These are phyloP conservation scores for Dreissena rostriformis DNA, from an alignment of 1,140 invertebrate species.

Conservation along the genomic window DNA sequence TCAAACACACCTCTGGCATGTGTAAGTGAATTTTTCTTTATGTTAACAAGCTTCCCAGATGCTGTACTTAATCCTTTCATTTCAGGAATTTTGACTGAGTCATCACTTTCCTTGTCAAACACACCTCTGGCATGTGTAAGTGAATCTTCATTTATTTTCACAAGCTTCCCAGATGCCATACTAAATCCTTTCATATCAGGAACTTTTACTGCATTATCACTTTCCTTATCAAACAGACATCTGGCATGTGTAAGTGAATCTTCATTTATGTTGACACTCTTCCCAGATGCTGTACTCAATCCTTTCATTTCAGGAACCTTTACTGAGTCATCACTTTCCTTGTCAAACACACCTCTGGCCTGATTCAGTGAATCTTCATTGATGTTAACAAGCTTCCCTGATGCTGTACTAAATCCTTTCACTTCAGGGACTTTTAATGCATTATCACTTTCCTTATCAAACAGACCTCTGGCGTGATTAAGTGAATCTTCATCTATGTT, in stretches of 20 bases:
- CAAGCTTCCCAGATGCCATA: conserved; percentile 58
- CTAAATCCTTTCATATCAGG: conserved; percentile 4
- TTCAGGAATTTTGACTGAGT: not conserved
- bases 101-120: not conserved
- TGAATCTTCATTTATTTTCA: conserved; percentile 60
- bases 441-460: not conserved
- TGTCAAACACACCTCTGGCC: not conserved
- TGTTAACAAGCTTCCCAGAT: conserved; percentile 18
- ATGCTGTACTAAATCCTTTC: conserved; percentile 36
- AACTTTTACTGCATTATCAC: not conserved
- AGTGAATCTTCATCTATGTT: conserved; percentile 17
- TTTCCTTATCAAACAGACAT: conserved; percentile 35
- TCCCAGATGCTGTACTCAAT: conserved; percentile 54
- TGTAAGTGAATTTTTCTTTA: conserved; percentile 1
- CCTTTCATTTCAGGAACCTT: conserved; percentile 6
- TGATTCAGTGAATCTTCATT: conserved; percentile 6
- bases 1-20: not conserved
- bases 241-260: conserved; percentile 59
- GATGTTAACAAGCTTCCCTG: conserved; percentile 7
- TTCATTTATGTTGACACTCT: conserved; percentile 52
- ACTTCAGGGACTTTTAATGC: not conserved
- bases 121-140: conserved; percentile 31
- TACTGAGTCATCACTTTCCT: not conserved
- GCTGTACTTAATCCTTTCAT: conserved; percentile 41
- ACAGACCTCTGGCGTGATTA: not conserved